phyloP scores from a whole-genome alignment of 2,888 invertebrate species.

The Hetaerina titia region DNA sequence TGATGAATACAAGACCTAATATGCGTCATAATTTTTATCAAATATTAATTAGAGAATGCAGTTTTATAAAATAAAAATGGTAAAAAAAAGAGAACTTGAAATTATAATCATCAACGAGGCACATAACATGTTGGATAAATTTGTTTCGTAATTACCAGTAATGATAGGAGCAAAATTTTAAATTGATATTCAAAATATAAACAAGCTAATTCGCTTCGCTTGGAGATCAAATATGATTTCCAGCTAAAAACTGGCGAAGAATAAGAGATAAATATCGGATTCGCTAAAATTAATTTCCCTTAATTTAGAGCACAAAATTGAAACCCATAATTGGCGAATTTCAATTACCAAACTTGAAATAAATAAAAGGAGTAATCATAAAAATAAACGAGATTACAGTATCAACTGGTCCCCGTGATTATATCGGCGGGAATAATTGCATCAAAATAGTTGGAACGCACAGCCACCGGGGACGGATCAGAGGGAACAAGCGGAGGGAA shows the following conservation, averaged over 20 bases:
- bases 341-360: slow-evolving; percentile 31
- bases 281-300: slow-evolving; percentile 26
- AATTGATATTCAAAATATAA: slow-evolving; percentile 7
- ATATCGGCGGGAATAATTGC: slow-evolving; percentile 27
- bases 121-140: not conserved
- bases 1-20: no score
- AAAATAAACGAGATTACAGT: slow-evolving; percentile 39
- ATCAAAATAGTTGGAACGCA: slow-evolving; percentile 35
- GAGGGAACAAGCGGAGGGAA: not conserved
- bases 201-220: slow-evolving; percentile 18
- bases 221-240: not conserved
- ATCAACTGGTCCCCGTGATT: not conserved
- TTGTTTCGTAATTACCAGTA: slow-evolving; percentile 4
- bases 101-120: not conserved
- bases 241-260: not conserved
- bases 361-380: not conserved
- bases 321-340: slow-evolving; percentile 32
- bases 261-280: slow-evolving; percentile 18
- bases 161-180: not conserved
- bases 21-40: no score
- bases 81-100: not conserved
- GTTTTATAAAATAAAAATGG: not conserved
- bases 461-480: not conserved
- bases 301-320: slow-evolving; percentile 11
- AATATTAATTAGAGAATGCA: not conserved